Conservation (phyloP, 2,888 invertebrate species). For the Dendrolimus houi region DNA sequence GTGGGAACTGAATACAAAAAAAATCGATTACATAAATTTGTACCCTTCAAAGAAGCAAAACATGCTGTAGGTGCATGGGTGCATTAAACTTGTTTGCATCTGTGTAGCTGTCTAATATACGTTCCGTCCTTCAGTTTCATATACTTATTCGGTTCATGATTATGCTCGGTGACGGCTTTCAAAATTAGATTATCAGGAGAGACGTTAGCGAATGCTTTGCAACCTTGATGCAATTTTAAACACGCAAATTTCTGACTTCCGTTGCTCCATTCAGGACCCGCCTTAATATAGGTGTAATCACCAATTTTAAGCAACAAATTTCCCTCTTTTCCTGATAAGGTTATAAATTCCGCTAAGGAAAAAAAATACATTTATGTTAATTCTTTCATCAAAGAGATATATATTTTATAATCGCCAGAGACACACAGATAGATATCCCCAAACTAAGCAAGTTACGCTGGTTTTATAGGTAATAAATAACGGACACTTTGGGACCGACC, state of each 20-base stretch:
- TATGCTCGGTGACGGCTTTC: conserved; percentile 15
- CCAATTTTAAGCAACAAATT: not conserved
- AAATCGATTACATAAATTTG: too few relatives aligned
- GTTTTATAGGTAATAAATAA: too few relatives aligned
- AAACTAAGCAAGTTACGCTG: too few relatives aligned
- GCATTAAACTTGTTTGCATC: too few relatives aligned
- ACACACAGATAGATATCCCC: too few relatives aligned
- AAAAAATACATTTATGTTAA: not conserved
- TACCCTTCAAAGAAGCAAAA: too few relatives aligned
- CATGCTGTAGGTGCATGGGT: too few relatives aligned
- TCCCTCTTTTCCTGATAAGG: not conserved
- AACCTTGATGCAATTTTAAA: conserved; percentile 6
- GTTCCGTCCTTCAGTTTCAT: conserved; percentile 12
- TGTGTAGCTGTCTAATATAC: conserved; percentile 4
- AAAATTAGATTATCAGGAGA: conserved; percentile 11
- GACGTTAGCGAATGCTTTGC: conserved; percentile 22
- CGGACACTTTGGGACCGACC: too few relatives aligned
- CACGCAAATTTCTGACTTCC: not conserved
- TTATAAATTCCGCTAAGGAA: not conserved
- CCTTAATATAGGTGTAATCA: not conserved
- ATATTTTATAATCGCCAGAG: too few relatives aligned
- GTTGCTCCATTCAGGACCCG: not conserved
- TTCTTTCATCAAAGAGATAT: too few relatives aligned
- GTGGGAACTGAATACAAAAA: too few relatives aligned
- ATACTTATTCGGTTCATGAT: conserved; percentile 20